Conservation (phyloP, 1,140 invertebrate genomes). For the Drosophila leontia region DNA sequence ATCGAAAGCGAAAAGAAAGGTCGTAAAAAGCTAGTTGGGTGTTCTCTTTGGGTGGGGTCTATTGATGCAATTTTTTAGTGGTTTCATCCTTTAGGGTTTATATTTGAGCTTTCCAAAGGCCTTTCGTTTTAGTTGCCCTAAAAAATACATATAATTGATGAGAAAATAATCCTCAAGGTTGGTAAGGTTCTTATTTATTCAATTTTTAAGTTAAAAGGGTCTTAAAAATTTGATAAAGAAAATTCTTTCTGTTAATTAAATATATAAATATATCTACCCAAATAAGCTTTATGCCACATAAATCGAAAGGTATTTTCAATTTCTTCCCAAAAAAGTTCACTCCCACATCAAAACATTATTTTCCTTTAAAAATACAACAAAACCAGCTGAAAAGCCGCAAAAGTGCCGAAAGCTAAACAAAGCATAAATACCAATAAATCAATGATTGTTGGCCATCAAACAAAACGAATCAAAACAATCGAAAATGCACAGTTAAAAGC, state of each 20-base stretch:
- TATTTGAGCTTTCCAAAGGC: background rate
- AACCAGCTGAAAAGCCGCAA: conserved; percentile 31
- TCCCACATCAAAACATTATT: background rate
- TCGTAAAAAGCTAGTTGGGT: conserved; percentile 1
- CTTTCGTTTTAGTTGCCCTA: background rate
- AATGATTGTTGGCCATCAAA: conserved; percentile 44
- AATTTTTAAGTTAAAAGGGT: background rate
- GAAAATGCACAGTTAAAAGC: conserved; percentile 67
- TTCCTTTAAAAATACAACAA: conserved; percentile 12
- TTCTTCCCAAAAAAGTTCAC: background rate
- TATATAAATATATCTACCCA: no score
- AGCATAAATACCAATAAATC: conserved; percentile 48
- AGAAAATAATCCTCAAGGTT: background rate
- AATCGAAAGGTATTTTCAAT: background rate
- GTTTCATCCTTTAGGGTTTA: background rate
- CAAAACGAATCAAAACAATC: conserved; percentile 48
- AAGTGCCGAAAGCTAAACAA: conserved; percentile 24
- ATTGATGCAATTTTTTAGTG: background rate
- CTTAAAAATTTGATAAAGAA: background rate
- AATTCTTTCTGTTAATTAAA: background rate
- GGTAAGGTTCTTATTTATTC: background rate
- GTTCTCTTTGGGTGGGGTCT: background rate
- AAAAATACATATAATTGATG: conserved; percentile 2
- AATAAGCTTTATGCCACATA: no score
- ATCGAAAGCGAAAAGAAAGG: background rate